Evolutionary conservation across 2,888 invertebrate genomes (phyloP).

Genomic region (Schizotus pectinicornis): DNA sequence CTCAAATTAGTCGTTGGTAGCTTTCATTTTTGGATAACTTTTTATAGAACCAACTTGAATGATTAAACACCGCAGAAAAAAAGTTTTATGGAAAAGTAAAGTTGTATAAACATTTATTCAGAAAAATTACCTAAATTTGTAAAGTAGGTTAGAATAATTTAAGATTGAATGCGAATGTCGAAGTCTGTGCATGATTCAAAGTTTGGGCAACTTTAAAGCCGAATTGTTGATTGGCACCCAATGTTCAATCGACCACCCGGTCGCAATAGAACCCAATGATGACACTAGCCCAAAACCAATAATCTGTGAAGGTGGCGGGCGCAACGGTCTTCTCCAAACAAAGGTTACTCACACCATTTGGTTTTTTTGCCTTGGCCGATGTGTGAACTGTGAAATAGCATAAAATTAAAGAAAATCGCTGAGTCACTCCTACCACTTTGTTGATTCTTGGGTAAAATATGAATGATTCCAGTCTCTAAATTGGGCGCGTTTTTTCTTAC

Average conservation of each 20-base stretch:
- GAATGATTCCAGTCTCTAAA: slow-evolving; percentile 43
- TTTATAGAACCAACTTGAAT: too few species aligned
- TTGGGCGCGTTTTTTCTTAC: slow-evolving; percentile 41
- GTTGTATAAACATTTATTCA: too few species aligned
- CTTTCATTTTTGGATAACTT: too few species aligned
- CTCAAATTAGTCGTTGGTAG: too few species aligned
- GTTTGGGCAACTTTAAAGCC: too few species aligned
- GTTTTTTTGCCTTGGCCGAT: slow-evolving; percentile 29
- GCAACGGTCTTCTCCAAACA: slow-evolving; percentile 24
- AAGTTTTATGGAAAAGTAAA: too few species aligned
- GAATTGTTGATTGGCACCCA: too few species aligned
- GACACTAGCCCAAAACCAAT: slow-evolving; percentile 10
- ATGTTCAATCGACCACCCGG: slow-evolving; percentile 9
- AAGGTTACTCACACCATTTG: slow-evolving; percentile 26
- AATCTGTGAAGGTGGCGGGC: slow-evolving; percentile 13
- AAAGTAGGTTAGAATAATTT: too few species aligned
- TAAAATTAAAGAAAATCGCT: slow-evolving; percentile 49
- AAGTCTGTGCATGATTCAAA: too few species aligned
- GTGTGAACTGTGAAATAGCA: slow-evolving; percentile 53
- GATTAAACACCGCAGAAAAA: too few species aligned
- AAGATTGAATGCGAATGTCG: too few species aligned
- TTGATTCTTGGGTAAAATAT: slow-evolving; percentile 47
- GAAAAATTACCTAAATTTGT: too few species aligned
- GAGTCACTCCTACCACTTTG: slow-evolving; percentile 43
- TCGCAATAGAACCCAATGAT: background rate